A percentile compares a stretch with the other conserved stretches of the same genome.
Conservation (phyloP, 2,113 vertebrate genomes). For the Haliaeetus leucogaster region DNA sequence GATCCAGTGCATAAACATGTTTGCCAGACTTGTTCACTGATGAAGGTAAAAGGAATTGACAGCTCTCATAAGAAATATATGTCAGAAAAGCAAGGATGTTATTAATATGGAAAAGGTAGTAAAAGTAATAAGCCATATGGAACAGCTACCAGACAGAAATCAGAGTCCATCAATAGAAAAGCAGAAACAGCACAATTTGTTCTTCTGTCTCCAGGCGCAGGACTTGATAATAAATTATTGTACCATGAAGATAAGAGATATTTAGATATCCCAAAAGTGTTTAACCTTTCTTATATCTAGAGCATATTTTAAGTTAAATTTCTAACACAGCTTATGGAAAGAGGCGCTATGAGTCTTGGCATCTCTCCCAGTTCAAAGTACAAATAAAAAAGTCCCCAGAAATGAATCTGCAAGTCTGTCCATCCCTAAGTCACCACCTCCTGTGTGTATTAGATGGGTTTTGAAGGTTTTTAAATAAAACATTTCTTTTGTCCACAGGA, state of each 20-base stretch:
- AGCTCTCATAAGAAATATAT: conserved; percentile 9
- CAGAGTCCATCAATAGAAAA: background rate
- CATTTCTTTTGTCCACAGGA: background rate
- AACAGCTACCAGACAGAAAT: background rate
- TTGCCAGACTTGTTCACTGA: background rate
- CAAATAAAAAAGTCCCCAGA: background rate
- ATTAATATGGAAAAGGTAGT: background rate
- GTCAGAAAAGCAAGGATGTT: background rate
- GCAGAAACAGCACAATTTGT: background rate
- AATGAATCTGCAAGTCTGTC: background rate
- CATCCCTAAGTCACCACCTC: background rate
- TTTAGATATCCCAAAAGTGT: background rate
- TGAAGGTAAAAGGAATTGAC: conserved; percentile 18
- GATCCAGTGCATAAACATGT: background rate
- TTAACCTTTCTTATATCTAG: background rate
- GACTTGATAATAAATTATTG: background rate
- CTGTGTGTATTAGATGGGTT: background rate
- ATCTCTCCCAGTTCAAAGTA: background rate
- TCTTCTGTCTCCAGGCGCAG: background rate
- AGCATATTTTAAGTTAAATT: background rate
- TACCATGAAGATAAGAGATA: background rate
- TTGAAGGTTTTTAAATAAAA: background rate
- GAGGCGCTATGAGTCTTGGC: background rate
- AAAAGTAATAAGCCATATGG: background rate
- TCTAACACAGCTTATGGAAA: background rate